phyloP scores from a whole-genome alignment of 2,797 vertebrate genomes.

The Prunella strophiata region DNA sequence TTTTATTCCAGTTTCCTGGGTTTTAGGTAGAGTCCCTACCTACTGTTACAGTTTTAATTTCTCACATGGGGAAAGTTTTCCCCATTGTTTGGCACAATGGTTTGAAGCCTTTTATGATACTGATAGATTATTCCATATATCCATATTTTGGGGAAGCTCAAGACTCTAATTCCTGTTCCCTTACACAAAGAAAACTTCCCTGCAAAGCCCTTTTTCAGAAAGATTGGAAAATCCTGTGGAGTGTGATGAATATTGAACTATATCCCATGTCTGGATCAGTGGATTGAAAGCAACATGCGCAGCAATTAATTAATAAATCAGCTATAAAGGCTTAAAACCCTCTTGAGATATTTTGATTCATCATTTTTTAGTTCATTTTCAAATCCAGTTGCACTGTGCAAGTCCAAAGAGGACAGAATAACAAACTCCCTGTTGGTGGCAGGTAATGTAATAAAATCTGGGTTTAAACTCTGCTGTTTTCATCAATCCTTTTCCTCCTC shows the following conservation, averaged over 20 bases:
- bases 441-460: neutral
- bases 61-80: neutral
- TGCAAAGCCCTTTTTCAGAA: neutral
- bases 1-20: neutral
- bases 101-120: neutral
- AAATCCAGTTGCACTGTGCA: neutral
- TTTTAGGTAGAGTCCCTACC: neutral
- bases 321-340: neutral
- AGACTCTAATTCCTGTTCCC: neutral
- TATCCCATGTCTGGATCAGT: neutral
- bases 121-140: neutral
- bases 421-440: neutral
- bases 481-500: neutral
- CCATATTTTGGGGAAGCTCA: neutral
- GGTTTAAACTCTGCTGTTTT: neutral
- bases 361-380: neutral
- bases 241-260: neutral
- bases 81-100: neutral
- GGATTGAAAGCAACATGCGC: neutral
- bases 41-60: neutral
- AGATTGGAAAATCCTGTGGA: neutral
- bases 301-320: neutral
- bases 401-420: neutral
- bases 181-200: neutral
- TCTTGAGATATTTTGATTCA: neutral